Base-by-base conservation (phyloP, 2,113 vertebrate species). In the Ammodytes marinus region DNA sequence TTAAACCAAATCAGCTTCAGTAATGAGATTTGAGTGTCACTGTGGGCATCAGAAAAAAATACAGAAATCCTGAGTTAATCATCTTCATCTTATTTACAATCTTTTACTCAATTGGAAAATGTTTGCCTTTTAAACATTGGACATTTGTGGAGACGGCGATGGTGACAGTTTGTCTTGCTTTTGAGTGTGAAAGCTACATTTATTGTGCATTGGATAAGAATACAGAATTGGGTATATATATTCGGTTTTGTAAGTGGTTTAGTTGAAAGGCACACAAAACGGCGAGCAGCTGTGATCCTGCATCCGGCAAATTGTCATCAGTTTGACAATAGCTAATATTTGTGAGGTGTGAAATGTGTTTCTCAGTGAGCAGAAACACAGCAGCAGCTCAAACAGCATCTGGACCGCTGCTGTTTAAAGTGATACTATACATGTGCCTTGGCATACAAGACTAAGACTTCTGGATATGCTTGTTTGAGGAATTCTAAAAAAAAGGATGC, bases 301-400 rank as follows among this genome's bases (percentile, higher is more conserved):
- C 40, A 65, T 1, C 35, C 46, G 60, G 59, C 67, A 67, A n/a
- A 50, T 46, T 69, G 55, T 53, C 65, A 46, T 69, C 15, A 55
- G 12, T 64, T 63, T 42, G 11, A 13, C 10, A 58, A 27, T 6
- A 13, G 9, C 8, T 35, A 12, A 11, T 35, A 35, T 37, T 6
- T 6, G 10, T 47, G 46, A 10, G 13, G 13, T 12, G 12, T 50
- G 13, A 50, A 50, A 60, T 45, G 19, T 57, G 68, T 12, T 5
- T 68, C 10, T 73, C 14, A 61, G n/a, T 43, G 7, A 8, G 43
- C 15, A 58, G 60, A 40, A 69, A 60, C 14, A 64, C 39, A 35
- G 14, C 63, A 53, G 72, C 63, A 71, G 12, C 46, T 68, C 35
- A 52, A 53, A 40, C 40, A 12, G 40, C 11, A 35, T 65, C 43